Conservation (phyloP, 1,140 invertebrate genomes). For the Hydropsyche tenuis region DNA sequence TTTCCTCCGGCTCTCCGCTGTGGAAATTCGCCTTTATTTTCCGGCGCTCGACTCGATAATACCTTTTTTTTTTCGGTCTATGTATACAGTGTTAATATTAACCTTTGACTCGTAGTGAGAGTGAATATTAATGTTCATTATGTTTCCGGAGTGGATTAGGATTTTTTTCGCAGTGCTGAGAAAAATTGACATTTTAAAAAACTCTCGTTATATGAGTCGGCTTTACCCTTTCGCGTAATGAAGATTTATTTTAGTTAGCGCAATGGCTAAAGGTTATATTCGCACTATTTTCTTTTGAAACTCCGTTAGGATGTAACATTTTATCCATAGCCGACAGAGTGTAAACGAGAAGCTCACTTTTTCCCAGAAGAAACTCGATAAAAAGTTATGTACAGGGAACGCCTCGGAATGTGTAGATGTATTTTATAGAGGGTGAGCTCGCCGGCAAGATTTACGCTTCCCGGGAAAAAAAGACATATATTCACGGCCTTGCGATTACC, state of each 20-base stretch:
- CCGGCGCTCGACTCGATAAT: too few relatives aligned
- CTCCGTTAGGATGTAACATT: constrained; percentile 48
- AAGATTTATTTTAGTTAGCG: constrained; percentile 45
- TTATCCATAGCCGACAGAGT: constrained; percentile 49
- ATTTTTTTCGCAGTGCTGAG: too few relatives aligned
- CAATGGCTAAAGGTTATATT: constrained; percentile 38
- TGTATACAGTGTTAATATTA: too few relatives aligned
- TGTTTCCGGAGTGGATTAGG: too few relatives aligned
- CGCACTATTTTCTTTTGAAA: constrained; percentile 49
- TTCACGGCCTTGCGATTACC: constrained; percentile 40
- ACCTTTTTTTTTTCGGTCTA: too few relatives aligned
- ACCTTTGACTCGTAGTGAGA: too few relatives aligned
- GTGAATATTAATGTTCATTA: too few relatives aligned
- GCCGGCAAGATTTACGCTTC: constrained; percentile 47
- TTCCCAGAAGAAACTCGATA: constrained; percentile 49
- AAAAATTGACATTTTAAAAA: too few relatives aligned
- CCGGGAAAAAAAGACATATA: constrained; percentile 48
- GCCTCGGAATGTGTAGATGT: constrained; percentile 50
- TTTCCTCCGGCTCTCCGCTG: too few relatives aligned
- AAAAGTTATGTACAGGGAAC: constrained; percentile 50
- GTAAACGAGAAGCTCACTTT: constrained; percentile 49
- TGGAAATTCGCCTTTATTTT: too few relatives aligned
- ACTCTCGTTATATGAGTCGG: too few relatives aligned
- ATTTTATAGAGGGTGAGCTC: constrained; percentile 48
- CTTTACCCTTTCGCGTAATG: constrained; percentile 30